Evolutionary conservation across 37 sponge, comb jelly and placozoan species (phyloP), one percentile per base, ranked within the genome.

Genomic region (Diacarnus erythraeanus): DNA sequence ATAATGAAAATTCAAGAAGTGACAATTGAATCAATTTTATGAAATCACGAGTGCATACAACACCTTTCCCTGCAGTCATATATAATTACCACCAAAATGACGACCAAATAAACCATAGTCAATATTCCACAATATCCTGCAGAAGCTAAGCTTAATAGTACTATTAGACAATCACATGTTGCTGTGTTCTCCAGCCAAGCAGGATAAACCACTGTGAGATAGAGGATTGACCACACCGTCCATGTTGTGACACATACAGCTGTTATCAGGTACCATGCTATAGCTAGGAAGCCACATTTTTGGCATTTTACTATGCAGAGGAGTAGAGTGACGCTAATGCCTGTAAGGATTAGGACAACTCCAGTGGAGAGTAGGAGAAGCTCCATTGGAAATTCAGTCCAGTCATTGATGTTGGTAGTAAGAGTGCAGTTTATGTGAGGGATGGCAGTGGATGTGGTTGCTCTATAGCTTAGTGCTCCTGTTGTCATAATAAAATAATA

Each of bases 371-470:
- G 39, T 8, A 57, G 77, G 29, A 60, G 63, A 8, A 76, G 61
- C 38, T 3, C 21, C n/a, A 76, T 40, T 36, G 77, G 77, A 26
- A 60, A 57, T 2, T 60, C 41, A 3, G 30, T 20, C 34, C 61
- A 9, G 1, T 25, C 25, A 6, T 36, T 1, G 9, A 74, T 23
- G 25, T 35, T 38, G 38, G 29, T 18, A n/a, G 63, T 38, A 1
- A 76, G 61, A 2, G 77, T 60, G 77, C 77, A 76, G 77, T 76
- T 76, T 39, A 34, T 57, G 12, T 60, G 30, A 3, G 60, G 77
- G 42, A 76, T 35, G 3, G 57, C 23, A 25, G 35, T 27, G 60
- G n/a, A 8, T 15, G 20, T 63, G 20, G 3, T 30, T 30, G 9
- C 51, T 5, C n/a, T 29, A 22, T 72, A 72, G 51, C 73, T 43